Percentiles rank a stretch among this genome's conserved stretches.
Evolutionary conservation across 2,113 vertebrate species (phyloP).

Genomic region (Oryzias woworae): DNA sequence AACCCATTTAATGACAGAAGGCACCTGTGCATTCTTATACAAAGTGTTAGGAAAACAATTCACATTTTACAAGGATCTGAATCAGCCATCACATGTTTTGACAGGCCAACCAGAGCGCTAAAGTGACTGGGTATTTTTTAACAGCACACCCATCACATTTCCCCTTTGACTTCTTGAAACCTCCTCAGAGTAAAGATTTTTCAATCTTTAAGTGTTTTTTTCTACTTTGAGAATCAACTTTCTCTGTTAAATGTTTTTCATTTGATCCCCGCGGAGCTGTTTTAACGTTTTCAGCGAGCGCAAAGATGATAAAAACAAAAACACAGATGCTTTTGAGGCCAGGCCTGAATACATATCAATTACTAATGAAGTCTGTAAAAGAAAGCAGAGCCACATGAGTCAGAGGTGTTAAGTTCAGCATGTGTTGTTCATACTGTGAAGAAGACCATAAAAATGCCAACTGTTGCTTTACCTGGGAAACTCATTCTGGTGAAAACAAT

Average conservation of each 20-base stretch:
- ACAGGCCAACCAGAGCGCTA: conserved; percentile 33
- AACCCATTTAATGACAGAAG: no score
- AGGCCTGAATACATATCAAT: conserved; percentile 36
- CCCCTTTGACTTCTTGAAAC: no score
- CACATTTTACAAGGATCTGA: conserved; percentile 14
- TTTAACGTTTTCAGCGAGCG: conserved; percentile 7
- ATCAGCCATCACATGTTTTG: conserved; percentile 47
- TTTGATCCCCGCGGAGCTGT: background rate
- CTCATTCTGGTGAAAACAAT: conserved; percentile 1
- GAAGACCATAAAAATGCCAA: conserved; percentile 15
- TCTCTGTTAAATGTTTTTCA: background rate
- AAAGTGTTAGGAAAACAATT: background rate
- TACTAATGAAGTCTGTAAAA: conserved; percentile 54
- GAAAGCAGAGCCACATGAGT: conserved; percentile 31
- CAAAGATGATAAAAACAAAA: conserved; percentile 25
- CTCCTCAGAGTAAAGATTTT: background rate
- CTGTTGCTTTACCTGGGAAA: conserved; percentile 17
- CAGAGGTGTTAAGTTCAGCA: conserved; percentile 42
- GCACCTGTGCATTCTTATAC: no score
- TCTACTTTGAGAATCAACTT: background rate
- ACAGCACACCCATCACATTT: background rate
- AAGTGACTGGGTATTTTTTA: conserved; percentile 9
- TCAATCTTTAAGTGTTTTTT: conserved; percentile 10
- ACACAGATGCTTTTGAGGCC: conserved; percentile 2
- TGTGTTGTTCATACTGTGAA: conserved; percentile 22